Evolutionary conservation across 2,888 invertebrate genomes (phyloP).

Genomic region (Chrysomela aeneicollis): DNA sequence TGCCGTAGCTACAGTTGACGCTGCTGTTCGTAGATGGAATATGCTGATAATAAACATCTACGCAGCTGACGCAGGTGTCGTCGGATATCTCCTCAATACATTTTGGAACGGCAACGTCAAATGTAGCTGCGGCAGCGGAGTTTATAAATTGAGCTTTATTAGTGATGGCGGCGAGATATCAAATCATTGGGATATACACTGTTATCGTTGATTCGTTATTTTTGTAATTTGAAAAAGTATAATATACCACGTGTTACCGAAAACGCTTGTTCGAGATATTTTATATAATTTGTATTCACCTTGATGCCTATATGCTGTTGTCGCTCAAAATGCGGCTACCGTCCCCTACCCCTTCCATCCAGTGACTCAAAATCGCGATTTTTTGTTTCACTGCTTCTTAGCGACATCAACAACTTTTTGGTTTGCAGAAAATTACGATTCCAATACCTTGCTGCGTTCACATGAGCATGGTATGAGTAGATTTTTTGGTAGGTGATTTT

Average conservation of each 20-base stretch:
- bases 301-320: slow-evolving; percentile 55
- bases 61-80: no score
- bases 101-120: no score
- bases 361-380: slow-evolving; percentile 33
- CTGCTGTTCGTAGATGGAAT: no score
- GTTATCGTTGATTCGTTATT: slow-evolving; percentile 60
- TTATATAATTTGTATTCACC: slow-evolving; percentile 56
- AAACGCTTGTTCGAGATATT: slow-evolving; percentile 54
- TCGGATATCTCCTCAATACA: no score
- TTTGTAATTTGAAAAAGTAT: slow-evolving; percentile 56
- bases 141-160: no score
- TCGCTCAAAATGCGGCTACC: slow-evolving; percentile 28
- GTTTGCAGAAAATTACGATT: background rate
- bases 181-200: slow-evolving; percentile 32
- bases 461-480: slow-evolving; percentile 57
- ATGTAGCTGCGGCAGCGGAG: no score
- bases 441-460: slow-evolving; percentile 52
- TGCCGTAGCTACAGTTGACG: no score
- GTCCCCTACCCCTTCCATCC: slow-evolving; percentile 54
- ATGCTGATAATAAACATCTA: no score
- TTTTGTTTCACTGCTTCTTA: background rate
- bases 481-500: slow-evolving; percentile 44
- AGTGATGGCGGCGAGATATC: slow-evolving; percentile 1
- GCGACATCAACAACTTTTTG: background rate
- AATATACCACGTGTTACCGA: slow-evolving; percentile 51